Percentiles rank a stretch among this genome's conserved stretches.
phyloP scores from a whole-genome alignment of 92 coral and sea anemone species.

The Porites rus region DNA sequence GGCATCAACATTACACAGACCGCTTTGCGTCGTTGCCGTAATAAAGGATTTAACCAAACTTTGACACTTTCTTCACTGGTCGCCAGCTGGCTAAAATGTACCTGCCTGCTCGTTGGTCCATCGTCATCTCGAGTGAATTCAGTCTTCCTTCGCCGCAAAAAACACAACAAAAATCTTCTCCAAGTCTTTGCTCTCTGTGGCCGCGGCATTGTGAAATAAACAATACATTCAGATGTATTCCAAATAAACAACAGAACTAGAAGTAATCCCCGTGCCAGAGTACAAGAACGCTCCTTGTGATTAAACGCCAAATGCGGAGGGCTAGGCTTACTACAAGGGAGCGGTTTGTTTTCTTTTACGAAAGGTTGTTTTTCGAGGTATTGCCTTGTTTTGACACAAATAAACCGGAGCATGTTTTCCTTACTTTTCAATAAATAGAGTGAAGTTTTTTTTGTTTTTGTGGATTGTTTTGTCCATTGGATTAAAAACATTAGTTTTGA shows the following conservation, averaged over 20 bases:
- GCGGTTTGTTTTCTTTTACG: too few relatives aligned
- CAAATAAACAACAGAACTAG: background rate
- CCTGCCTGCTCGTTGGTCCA: background rate
- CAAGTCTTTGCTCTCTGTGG: background rate
- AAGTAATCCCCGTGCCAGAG: background rate
- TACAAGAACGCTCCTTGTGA: background rate
- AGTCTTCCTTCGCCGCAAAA: background rate
- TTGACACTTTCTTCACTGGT: background rate
- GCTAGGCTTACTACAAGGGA: too few relatives aligned
- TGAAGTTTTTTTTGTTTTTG: too few relatives aligned
- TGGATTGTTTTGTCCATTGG: too few relatives aligned
- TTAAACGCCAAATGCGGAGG: too few relatives aligned
- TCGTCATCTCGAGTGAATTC: background rate
- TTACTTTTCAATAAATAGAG: too few relatives aligned
- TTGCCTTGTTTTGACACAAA: too few relatives aligned
- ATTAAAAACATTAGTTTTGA: too few relatives aligned
- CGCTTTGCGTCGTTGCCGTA: background rate
- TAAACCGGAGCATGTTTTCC: too few relatives aligned
- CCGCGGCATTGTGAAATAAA: background rate
- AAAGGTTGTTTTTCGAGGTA: too few relatives aligned
- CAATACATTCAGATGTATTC: background rate
- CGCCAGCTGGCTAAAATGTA: too few relatives aligned
- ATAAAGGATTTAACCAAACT: background rate
- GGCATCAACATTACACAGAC: constrained; percentile 1
- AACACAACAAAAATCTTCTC: background rate